A percentile compares a stretch with the other conserved stretches of the same genome.
Conservation (phyloP, 2,888 invertebrate genomes). For the Cheilosia vulpina region DNA sequence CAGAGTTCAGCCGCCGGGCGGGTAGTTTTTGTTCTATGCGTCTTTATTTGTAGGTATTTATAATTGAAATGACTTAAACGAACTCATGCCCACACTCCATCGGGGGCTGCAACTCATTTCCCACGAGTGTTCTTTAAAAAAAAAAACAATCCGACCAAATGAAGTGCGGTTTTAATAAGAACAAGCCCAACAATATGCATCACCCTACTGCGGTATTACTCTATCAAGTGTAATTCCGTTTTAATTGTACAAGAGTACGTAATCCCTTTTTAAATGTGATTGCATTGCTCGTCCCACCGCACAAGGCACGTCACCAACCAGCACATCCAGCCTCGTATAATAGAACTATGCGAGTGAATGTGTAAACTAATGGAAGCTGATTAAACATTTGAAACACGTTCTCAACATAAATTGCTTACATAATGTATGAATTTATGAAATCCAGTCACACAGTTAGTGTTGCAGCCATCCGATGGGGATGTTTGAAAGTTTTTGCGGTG, state of each 20-base stretch:
- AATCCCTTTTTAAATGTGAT: conserved; percentile 72
- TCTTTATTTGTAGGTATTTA: conserved; percentile 32
- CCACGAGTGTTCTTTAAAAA: background rate
- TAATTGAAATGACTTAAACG: conserved; percentile 34
- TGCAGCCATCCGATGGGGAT: conserved; percentile 23
- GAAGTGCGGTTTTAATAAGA: conserved; percentile 29
- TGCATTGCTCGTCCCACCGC: conserved; percentile 40
- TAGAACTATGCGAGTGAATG: conserved; percentile 29
- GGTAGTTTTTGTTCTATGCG: background rate
- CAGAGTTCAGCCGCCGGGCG: background rate
- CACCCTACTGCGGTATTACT: background rate
- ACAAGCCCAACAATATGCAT: conserved; percentile 7
- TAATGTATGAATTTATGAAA: conserved; percentile 53
- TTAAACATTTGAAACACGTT: conserved; percentile 71
- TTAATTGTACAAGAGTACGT: conserved; percentile 69
- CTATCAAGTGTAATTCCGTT: conserved; percentile 66
- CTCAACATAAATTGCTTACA: conserved; percentile 68
- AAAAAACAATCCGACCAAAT: conserved; percentile 7
- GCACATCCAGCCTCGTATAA: conserved; percentile 46
- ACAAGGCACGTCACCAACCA: background rate
- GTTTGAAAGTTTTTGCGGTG: conserved; percentile 41
- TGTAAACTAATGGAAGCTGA: conserved; percentile 59
- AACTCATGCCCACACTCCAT: background rate
- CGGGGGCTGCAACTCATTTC: background rate
- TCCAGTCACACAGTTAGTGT: conserved; percentile 48